Evolutionary conservation across 2,888 invertebrate species (phyloP).

Genomic region (Epirrhoe tristata): DNA sequence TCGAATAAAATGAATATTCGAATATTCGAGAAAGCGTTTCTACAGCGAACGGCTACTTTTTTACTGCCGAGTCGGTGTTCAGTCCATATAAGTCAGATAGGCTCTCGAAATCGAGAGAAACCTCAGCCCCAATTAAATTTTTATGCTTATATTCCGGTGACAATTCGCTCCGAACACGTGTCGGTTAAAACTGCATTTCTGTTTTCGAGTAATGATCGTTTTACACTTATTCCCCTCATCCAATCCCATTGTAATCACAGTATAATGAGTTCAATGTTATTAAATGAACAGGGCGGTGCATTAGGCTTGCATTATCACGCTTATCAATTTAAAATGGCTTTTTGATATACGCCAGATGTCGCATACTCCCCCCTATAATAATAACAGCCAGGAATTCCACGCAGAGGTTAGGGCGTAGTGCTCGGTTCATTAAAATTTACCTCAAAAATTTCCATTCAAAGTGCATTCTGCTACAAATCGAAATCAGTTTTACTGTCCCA

Average conservation of each 20-base stretch:
- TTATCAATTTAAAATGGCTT: slow-evolving; percentile 77
- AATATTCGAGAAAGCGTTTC: too few species aligned
- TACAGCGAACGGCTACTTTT: slow-evolving; percentile 55
- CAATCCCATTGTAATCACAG: slow-evolving; percentile 66
- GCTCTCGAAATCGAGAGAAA: slow-evolving; percentile 55
- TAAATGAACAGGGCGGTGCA: slow-evolving; percentile 75
- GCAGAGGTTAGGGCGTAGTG: slow-evolving; percentile 14
- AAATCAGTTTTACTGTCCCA: slow-evolving; percentile 57
- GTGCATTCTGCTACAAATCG: slow-evolving; percentile 47
- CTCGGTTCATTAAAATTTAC: slow-evolving; percentile 18
- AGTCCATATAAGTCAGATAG: slow-evolving; percentile 57
- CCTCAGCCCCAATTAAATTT: slow-evolving; percentile 56
- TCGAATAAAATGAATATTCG: too few species aligned
- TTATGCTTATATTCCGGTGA: slow-evolving; percentile 53
- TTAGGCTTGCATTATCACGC: slow-evolving; percentile 75
- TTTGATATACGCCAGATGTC: slow-evolving; percentile 78
- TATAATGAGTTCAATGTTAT: slow-evolving; percentile 75
- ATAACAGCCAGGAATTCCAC: slow-evolving; percentile 32
- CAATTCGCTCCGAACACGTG: slow-evolving; percentile 70
- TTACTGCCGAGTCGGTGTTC: slow-evolving; percentile 44
- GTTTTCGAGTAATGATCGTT: slow-evolving; percentile 56
- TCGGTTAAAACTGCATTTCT: slow-evolving; percentile 49
- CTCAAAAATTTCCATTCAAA: slow-evolving; percentile 34
- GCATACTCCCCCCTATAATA: slow-evolving; percentile 55
- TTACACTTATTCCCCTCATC: slow-evolving; percentile 59